Evolutionary conservation across 2,113 vertebrate species (phyloP), one percentile per base, ranked within the genome.

Genomic region (Laticauda laticaudata): DNA sequence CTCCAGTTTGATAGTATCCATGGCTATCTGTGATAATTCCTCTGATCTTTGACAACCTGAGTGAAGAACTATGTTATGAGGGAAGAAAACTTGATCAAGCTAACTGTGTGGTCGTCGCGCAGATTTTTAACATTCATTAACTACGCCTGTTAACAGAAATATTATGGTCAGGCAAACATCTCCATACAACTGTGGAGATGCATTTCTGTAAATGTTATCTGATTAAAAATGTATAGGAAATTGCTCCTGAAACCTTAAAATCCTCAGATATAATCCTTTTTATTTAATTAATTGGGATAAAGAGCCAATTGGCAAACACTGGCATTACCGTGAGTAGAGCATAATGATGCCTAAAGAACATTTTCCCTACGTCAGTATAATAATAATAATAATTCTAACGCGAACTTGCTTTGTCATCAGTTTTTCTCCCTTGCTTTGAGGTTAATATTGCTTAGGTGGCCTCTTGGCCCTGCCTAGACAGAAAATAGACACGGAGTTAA

Each of bases 371-470:
- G 75, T 29, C 10, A 10, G 0, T 5, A 9, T 95, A 95, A 93
- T 39, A 93, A 15, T 94, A 95, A 48, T 48, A 8, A 59, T 4
- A 90, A 93, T 39, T 94, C 94, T 94, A 91, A 90, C 14, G 1
- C 1, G 2, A 0, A 0, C 51, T 51, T 61, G 39, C 89, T 95
- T 95, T 94, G 1, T 3, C 45, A 96, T 23, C 0, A 4, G 0
- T 87, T 91, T 94, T 89, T 91, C 29, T 1, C 4, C 64, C 81
- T 0, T 0, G 86, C 91, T 24, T 1, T 1, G 9, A 91, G 48
- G 0, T 26, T 89, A 87, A 48, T 89, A 51, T 34, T 92, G 86
- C 29, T 29, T 55, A 43, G 20, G 29, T 86, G 12, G 87, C 92
- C 54, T 24, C 69, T 92, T 75, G 88, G 61, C 86, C 56, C 7